Evolutionary conservation across 2,888 invertebrate species (phyloP), one percentile per base, ranked within the genome.

Genomic region (Drosophila leonis): DNA sequence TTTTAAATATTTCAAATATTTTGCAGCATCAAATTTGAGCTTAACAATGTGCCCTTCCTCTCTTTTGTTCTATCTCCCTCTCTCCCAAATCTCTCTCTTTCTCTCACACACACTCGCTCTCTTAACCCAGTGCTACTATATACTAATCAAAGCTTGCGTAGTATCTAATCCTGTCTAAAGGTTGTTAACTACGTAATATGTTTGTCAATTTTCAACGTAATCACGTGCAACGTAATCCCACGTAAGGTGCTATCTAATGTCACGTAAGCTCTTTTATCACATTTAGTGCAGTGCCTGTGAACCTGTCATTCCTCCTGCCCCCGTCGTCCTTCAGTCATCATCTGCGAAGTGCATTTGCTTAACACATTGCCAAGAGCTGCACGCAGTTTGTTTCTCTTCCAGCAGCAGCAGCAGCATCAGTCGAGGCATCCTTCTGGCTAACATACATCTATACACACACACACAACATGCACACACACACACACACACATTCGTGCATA

Each of bases 181-280:
- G 10, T 24, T 59, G 39, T 56, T 61, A 79, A 37, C 55, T 69
- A 78, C 80, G 72, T 71, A 78, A 74, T 65, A 54, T 41, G 73
- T 67, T 71, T 69, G 68, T 71, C 62, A 72, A 81, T 72, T 81
- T 73, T 44, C 65, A 55, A 63, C 65, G 72, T 67, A 72, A 75
- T 80, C 64, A 64, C 52, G 54, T 72, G 56, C 70, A 57, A 78
- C 68, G 61, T 84, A 70, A 82, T 78, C 69, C 69, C 56, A 65
- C 61, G 63, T 68, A 66, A 84, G 88, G 84, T 82, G 88, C 78
- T 72, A 74, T 78, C 75, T 84, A 67, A 84, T 82, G 75, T 75
- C 85, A 81, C 82, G 74, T 84, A 88, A 82, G 88, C 82, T 66
- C 61, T 65, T 75, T 87, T 82, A 84, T 64, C 75, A 49, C 64